These are phyloP conservation scores for Cnemophilus loriae DNA, from an alignment of 2,113 vertebrate genomes.

Conservation along the genomic window DNA sequence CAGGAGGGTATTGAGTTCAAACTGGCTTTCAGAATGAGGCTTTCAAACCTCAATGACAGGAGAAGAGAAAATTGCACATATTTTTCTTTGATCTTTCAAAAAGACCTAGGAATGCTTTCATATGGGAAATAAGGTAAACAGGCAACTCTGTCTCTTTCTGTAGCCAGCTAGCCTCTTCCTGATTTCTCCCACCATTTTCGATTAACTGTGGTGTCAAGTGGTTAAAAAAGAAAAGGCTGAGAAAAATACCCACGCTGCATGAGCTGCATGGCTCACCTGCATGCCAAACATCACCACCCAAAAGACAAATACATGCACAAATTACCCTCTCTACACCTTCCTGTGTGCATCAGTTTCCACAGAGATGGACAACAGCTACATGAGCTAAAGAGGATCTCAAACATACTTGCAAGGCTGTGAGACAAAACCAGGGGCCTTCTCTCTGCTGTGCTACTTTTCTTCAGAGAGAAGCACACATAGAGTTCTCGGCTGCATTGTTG, in stretches of 20 bases:
- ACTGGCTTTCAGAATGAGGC: not conserved
- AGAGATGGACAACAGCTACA: not conserved
- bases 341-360: not conserved
- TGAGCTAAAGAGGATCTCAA: not conserved
- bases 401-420: fast-evolving
- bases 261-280: not conserved
- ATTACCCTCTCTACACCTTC: not conserved
- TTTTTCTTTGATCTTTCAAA: not conserved
- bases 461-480: not conserved
- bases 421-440: not conserved
- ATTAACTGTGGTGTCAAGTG: not conserved
- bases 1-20: not conserved
- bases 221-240: not conserved
- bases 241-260: fast-evolving
- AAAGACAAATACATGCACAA: not conserved
- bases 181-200: fast-evolving
- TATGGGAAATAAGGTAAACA: not conserved
- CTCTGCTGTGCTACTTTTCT: not conserved
- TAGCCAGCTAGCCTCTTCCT: not conserved
- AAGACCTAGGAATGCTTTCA: not conserved
- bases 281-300: not conserved
- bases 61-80: not conserved
- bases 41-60: not conserved
- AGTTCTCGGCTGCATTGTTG: not conserved
- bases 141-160: fast-evolving